These are phyloP conservation scores for Ommatoiulus sabulosus DNA, from an alignment of 2,888 invertebrate species.

Conservation along the genomic window DNA sequence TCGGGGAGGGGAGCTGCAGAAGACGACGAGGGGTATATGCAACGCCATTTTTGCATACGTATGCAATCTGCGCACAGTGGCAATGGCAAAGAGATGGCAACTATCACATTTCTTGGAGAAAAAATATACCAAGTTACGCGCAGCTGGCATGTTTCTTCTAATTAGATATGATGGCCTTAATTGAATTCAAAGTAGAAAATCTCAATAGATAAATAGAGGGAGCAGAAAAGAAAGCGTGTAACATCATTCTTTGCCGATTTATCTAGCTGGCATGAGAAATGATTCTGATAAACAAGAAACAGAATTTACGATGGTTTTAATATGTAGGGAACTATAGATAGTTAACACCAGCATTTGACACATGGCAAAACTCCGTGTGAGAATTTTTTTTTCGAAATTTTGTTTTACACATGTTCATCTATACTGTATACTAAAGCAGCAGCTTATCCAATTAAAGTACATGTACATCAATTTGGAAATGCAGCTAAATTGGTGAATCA, in stretches of 20 bases:
- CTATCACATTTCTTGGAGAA: neutral
- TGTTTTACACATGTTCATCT: too few species aligned
- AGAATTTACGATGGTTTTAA: neutral
- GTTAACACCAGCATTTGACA: neutral
- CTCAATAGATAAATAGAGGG: slow-evolving; percentile 2
- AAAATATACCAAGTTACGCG: neutral
- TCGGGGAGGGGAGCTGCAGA: neutral
- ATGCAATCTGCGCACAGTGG: neutral
- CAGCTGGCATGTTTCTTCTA: slow-evolving; percentile 21
- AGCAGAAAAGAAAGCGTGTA: neutral
- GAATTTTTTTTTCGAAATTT: neutral
- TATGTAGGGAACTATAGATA: neutral
- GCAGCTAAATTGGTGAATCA: too few species aligned
- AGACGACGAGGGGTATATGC: neutral
- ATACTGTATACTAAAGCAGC: too few species aligned
- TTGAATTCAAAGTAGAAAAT: neutral
- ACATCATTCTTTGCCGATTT: neutral
- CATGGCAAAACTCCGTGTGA: neutral
- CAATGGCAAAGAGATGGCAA: neutral
- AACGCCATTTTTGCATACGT: neutral
- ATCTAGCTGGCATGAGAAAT: slow-evolving; percentile 4
- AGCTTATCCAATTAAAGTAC: too few species aligned
- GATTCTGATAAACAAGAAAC: neutral
- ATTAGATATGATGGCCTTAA: slow-evolving; percentile 31
- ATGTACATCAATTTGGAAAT: too few species aligned